A percentile compares a stretch with the other conserved stretches of the same genome.
Evolutionary conservation across 2,797 vertebrate genomes (phyloP).

Genomic region (Bradypodion ventrale): DNA sequence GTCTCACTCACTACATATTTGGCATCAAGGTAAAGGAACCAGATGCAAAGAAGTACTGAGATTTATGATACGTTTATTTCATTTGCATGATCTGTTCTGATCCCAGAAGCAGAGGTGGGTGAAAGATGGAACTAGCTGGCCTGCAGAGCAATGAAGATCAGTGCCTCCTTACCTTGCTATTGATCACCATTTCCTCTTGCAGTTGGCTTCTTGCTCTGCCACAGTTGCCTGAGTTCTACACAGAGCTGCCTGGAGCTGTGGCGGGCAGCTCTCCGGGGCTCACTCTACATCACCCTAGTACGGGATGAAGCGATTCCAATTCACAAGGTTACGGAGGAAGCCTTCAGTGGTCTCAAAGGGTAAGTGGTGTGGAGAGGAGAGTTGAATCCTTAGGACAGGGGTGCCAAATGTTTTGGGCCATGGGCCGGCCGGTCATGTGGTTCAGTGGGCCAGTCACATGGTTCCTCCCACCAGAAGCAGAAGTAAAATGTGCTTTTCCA

Average conservation of each 20-base stretch:
- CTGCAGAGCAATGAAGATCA: neutral
- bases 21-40: too few species aligned
- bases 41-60: neutral
- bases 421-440: too few species aligned
- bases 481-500: too few species aligned
- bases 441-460: too few species aligned
- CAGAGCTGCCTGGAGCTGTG: slow-evolving; percentile 85
- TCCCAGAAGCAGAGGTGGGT: neutral
- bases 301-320: slow-evolving; percentile 86
- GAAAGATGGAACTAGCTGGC: neutral
- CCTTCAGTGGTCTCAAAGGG: slow-evolving; percentile 88
- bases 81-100: neutral
- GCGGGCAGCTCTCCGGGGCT: slow-evolving; percentile 86
- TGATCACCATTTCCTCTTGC: neutral
- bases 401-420: too few species aligned
- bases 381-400: neutral
- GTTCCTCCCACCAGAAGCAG: too few species aligned
- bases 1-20: neutral
- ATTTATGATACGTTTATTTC: neutral
- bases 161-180: neutral
- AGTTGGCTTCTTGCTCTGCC: slow-evolving; percentile 94
- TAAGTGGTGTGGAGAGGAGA: slow-evolving; percentile 50
- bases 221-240: slow-evolving; percentile 81
- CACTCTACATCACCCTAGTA: slow-evolving; percentile 83
- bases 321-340: slow-evolving; percentile 90